Base-by-base conservation (phyloP, 2,797 vertebrate species). In the Manis crassicaudata region DNA sequence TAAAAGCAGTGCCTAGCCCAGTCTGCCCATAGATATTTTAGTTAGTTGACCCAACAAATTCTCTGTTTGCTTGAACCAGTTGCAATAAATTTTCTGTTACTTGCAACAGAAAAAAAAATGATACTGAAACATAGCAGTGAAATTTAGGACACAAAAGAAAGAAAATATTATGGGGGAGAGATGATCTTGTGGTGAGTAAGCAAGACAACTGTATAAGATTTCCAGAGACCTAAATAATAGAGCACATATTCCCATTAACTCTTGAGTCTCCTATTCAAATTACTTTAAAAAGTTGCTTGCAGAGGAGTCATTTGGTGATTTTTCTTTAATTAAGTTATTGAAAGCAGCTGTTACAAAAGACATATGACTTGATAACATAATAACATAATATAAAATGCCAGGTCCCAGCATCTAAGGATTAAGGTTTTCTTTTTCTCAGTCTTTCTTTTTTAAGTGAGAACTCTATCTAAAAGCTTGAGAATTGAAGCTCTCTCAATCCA, bases 321-420 rank as follows among this genome's bases (percentile, higher is more conserved):
- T 88, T 82, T 87, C 56, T 62, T 16, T 50, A 77, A 94, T 23
- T 92, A 16, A 65, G 8, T 77, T 93, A 90, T 27, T 92, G 17
- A 17, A 79, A 86, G 12, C 10, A 86, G 2, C 85, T 77, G 75
- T 60, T 76, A 85, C 14, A 94, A 92, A 94, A 88, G 73, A 68
- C 12, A 40, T 35, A 23, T 35, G 29, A 77, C 7, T 91, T 77
- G 18, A 81, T 67, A 77, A 67, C 23, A 93, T 29, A 65, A 83
- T 32, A 77, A 23, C 16, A 75, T 43, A 92, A 50, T 83, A 68
- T 43, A 93, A 83, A 46, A 75, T 58, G 21, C 4, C 35, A 58
- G 32, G 3, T 25, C 1, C 9, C 76, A 63, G 14, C 5, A 67
- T 3, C 1, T 86, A 88, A 82, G 72, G 81, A 6, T 73, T 75